Percentiles rank a stretch among this genome's conserved stretches.
Conservation (phyloP, 2,888 invertebrate genomes). For the Acrobasis suavella region DNA sequence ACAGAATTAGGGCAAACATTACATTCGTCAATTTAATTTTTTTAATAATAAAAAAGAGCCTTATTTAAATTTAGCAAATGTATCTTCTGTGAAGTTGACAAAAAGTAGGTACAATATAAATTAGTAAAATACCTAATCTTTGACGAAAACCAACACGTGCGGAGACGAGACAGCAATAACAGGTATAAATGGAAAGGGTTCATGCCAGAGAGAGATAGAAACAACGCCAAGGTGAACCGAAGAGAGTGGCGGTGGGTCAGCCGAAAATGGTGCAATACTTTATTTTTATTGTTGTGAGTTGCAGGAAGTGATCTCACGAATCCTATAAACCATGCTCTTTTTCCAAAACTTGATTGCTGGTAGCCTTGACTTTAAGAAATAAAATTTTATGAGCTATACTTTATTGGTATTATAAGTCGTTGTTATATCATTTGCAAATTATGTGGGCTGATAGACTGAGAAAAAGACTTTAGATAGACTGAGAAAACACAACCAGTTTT, state of each 20-base stretch:
- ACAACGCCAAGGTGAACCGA: constrained; percentile 62
- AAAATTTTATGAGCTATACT: neutral
- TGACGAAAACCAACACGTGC: constrained; percentile 65
- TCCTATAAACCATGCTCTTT: constrained; percentile 27
- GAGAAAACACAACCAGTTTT: too few relatives aligned
- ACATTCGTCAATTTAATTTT: too few relatives aligned
- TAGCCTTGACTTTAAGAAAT: constrained; percentile 9
- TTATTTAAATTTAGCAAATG: neutral
- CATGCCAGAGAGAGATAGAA: constrained; percentile 51
- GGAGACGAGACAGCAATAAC: constrained; percentile 53
- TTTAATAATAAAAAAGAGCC: neutral
- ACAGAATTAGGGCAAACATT: too few relatives aligned
- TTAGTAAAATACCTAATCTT: constrained; percentile 43
- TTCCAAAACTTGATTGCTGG: constrained; percentile 12
- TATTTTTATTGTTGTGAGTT: constrained; percentile 57
- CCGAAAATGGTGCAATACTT: constrained; percentile 63
- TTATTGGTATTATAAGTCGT: neutral
- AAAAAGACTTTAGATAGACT: too few relatives aligned
- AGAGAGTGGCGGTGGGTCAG: constrained; percentile 55
- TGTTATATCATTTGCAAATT: neutral
- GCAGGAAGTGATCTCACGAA: constrained; percentile 70
- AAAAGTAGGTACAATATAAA: neutral
- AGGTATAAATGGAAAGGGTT: constrained; percentile 41
- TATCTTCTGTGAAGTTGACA: constrained; percentile 20
- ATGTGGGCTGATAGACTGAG: too few relatives aligned